Evolutionary conservation across 2,113 vertebrate genomes (phyloP).

Genomic region (Athene noctua): DNA sequence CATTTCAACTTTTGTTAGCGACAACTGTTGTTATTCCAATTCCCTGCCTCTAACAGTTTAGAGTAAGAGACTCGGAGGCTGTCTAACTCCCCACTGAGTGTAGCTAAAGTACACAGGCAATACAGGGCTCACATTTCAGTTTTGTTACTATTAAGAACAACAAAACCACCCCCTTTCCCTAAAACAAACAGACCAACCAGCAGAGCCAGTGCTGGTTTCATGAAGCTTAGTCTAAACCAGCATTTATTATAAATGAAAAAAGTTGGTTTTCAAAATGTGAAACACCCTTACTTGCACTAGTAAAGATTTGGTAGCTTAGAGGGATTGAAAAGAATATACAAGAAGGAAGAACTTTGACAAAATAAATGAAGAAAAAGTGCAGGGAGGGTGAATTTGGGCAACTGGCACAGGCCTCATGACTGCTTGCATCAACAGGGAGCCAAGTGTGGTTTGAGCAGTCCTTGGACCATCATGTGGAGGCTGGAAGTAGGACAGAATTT

Average conservation of each 20-base stretch:
- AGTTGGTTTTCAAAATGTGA: not conserved
- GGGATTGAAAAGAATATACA: not conserved
- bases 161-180: not conserved
- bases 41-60: not conserved
- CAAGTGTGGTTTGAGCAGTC: not conserved
- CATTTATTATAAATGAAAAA: not conserved
- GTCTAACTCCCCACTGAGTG: not conserved
- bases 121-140: not conserved
- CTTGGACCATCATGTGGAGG: not conserved
- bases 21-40: not conserved
- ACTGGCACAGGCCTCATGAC: not conserved
- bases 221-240: not conserved
- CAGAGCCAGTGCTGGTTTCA: not conserved
- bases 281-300: not conserved
- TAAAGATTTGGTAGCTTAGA: not conserved
- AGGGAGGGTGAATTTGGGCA: not conserved
- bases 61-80: not conserved
- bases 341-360: not conserved
- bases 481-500: not conserved
- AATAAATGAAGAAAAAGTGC: not conserved
- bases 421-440: not conserved
- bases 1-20: not conserved
- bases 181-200: not conserved
- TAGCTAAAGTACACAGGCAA: not conserved
- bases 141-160: not conserved